Evolutionary conservation across 2,113 vertebrate genomes (phyloP), one percentile per base, ranked within the genome.

Genomic region (Platichthys stellatus): DNA sequence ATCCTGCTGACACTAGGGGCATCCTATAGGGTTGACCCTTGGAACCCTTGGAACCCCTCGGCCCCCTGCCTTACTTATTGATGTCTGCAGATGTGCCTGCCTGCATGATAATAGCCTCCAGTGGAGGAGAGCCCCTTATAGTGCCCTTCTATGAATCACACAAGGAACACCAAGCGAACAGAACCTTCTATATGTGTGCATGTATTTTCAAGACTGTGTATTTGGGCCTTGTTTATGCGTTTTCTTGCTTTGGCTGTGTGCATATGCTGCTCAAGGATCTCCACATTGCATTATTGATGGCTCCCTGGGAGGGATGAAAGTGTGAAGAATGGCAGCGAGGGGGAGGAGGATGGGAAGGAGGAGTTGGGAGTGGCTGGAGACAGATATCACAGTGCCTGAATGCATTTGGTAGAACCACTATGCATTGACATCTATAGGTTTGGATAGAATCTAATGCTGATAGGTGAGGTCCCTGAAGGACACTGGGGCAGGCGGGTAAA

Each of bases 211-310:
- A 73, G 71, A 28, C 21, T 59, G 49, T 68, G 80, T 61, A 58
- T 82, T 76, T 40, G 69, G 62, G 49, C 43, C 65, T 12, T 74
- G 72, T 75, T 69, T 76, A 57, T 72, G 81, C 35, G 59, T 54
- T 49, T 59, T 80, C 59, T 28, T 73, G 11, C 59, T 75, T 75
- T 72, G 68, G 81, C 72, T 84, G 74, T 75, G 69, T 77, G 63
- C 23, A 66, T 61, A 54, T 21, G 10, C 62, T 65, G 58, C 80
- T 71, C 18, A 63, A 79, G 80, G 76, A 77, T 84, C 68, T 86
- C 86, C 69, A 83, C 28, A 40, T 58, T 94, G 82, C 90, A 93
- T 91, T 92, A 93, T 93, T 94, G 90, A 93, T 93, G 87, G 69
- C 58, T 86, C 78, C 77, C 58, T 64, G 89, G 90, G 90, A 92